These are phyloP conservation scores for Aepyceros melampus DNA, from an alignment of 2,113 vertebrate genomes.

Conservation along the genomic window DNA sequence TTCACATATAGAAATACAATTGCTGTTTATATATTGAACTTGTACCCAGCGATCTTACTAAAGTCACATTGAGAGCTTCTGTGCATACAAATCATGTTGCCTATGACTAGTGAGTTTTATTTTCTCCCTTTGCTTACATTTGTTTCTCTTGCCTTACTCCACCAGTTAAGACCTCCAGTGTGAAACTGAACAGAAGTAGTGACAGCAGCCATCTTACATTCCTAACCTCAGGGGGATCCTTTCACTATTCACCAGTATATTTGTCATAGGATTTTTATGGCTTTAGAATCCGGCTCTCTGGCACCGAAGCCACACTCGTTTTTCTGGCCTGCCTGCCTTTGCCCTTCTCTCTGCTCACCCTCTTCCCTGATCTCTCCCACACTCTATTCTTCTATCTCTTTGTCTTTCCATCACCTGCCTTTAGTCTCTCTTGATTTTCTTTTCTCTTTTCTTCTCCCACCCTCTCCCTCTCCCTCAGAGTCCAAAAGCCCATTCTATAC, in stretches of 20 bases:
- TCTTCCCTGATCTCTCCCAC: background rate
- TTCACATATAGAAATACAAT: conserved; percentile 3
- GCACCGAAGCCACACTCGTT: background rate
- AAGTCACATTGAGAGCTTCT: background rate
- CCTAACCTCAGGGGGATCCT: background rate
- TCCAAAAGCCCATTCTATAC: no score
- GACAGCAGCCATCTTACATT: background rate
- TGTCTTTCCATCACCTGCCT: background rate
- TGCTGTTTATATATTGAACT: background rate
- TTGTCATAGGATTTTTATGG: background rate
- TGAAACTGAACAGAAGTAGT: background rate
- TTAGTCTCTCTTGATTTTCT: background rate
- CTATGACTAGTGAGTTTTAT: background rate
- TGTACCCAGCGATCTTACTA: background rate
- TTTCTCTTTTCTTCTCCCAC: background rate
- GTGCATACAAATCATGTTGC: background rate
- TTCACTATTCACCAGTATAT: background rate
- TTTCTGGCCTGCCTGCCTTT: background rate
- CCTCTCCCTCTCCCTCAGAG: no score
- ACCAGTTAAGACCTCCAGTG: background rate
- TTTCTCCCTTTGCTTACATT: background rate
- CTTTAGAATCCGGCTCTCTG: background rate
- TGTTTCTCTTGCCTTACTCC: background rate
- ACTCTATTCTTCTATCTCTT: background rate
- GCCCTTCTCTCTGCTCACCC: background rate